Evolutionary conservation across 2,888 invertebrate species (phyloP).

Genomic region (Morpho achilles): DNA sequence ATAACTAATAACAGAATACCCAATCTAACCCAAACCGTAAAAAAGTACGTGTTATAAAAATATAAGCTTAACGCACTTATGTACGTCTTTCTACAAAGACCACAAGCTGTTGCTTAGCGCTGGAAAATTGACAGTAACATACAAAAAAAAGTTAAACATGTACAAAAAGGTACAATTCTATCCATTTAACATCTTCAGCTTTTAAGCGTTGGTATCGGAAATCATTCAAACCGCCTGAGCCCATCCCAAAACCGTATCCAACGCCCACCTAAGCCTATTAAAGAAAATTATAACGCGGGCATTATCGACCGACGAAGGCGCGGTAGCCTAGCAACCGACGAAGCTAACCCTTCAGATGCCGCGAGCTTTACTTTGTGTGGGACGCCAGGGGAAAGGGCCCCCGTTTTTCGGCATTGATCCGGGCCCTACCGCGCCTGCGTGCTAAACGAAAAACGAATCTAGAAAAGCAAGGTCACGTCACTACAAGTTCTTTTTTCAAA

Average conservation of each 20-base stretch:
- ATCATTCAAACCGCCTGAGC: constrained; percentile 8
- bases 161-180: too few species aligned
- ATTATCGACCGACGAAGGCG: constrained; percentile 68
- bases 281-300: constrained; percentile 67
- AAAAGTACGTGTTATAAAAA: too few species aligned
- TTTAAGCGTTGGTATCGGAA: constrained; percentile 8
- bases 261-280: constrained; percentile 49
- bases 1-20: too few species aligned
- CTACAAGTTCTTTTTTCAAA: constrained; percentile 73
- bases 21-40: too few species aligned
- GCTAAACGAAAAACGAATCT: constrained; percentile 70
- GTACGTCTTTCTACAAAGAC: too few species aligned
- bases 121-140: too few species aligned
- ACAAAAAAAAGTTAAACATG: too few species aligned
- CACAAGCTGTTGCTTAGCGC: too few species aligned
- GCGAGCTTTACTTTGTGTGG: constrained; percentile 69
- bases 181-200: background rate
- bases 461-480: constrained; percentile 74
- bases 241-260: constrained; percentile 22
- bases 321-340: constrained; percentile 68
- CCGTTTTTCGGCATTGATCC: constrained; percentile 78
- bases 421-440: constrained; percentile 70
- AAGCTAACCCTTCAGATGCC: constrained; percentile 72
- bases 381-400: constrained; percentile 53
- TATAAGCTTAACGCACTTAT: too few species aligned